phyloP scores from a whole-genome alignment of 2,888 invertebrate species.

The Thereva unica region DNA sequence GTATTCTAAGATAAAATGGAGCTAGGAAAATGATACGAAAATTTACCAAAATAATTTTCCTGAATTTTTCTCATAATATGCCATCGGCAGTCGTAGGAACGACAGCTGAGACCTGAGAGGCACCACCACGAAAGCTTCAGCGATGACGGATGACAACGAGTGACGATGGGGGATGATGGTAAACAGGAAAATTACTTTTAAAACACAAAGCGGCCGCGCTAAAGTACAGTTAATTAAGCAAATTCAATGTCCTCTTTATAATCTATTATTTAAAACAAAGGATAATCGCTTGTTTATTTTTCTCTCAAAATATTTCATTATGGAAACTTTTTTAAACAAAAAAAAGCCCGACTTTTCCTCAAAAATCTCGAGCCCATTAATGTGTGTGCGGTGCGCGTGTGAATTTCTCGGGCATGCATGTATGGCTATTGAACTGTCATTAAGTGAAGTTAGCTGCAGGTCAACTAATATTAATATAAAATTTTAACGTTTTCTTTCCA shows the following conservation, averaged over 20 bases:
- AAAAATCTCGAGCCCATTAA: slow-evolving; percentile 20
- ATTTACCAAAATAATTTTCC: neutral
- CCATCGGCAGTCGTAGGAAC: neutral
- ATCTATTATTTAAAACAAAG: neutral
- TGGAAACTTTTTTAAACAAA: slow-evolving; percentile 31
- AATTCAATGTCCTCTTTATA: neutral
- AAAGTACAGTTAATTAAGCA: too few species aligned
- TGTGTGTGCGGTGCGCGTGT: too few species aligned
- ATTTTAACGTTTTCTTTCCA: neutral
- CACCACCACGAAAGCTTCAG: slow-evolving; percentile 16
- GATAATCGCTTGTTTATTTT: too few species aligned
- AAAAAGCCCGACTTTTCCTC: slow-evolving; percentile 14
- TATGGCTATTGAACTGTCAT: slow-evolving; percentile 19
- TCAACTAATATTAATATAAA: neutral
- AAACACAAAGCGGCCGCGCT: slow-evolving; percentile 27
- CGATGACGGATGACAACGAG: slow-evolving; percentile 14
- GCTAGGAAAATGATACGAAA: too few species aligned
- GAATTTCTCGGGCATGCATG: neutral
- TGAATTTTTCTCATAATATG: slow-evolving; percentile 8
- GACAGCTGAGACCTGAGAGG: slow-evolving; percentile 23
- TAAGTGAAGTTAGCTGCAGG: neutral
- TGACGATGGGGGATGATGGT: slow-evolving; percentile 16
- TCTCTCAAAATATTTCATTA: slow-evolving; percentile 38
- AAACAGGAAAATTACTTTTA: slow-evolving; percentile 21
- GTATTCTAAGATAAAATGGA: too few species aligned